Conservation (phyloP, 2,797 vertebrate genomes). For the Melanogrammus aeglefinus region DNA sequence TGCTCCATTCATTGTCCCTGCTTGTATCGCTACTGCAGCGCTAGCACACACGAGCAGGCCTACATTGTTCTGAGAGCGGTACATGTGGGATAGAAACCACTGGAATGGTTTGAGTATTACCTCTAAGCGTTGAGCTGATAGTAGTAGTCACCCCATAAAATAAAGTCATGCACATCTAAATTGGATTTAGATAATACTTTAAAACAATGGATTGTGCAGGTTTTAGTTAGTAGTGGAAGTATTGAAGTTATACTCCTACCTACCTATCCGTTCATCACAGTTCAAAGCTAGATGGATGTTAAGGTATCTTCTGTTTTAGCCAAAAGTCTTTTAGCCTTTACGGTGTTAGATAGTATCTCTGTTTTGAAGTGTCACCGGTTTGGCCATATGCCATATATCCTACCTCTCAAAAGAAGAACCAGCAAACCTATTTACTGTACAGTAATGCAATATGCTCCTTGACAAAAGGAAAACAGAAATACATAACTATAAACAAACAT, state of each 20-base stretch:
- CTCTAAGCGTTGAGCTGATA: constrained; percentile 33
- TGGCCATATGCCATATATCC: not conserved
- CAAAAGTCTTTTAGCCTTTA: not conserved
- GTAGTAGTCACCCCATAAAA: not conserved
- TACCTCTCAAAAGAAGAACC: not conserved
- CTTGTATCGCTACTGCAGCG: constrained; percentile 69
- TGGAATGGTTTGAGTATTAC: constrained; percentile 47
- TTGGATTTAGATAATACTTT: not conserved
- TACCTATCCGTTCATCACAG: not conserved
- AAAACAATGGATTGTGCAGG: not conserved
- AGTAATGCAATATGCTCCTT: not conserved
- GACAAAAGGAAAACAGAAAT: not conserved
- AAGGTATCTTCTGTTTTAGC: not conserved
- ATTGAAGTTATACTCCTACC: not conserved
- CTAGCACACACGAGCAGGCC: constrained; percentile 57
- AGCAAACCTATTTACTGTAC: not conserved
- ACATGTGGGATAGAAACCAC: constrained; percentile 61
- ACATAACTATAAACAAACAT: not conserved
- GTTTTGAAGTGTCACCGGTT: not conserved
- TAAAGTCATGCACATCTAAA: not conserved
- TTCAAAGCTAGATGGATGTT: not conserved
- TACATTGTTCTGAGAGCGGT: constrained; percentile 60
- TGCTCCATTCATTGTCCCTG: constrained; percentile 61
- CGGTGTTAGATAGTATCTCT: not conserved
- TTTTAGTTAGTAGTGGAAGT: not conserved